Evolutionary conservation across 2,113 vertebrate species (phyloP).

Genomic region (Albula glossodonta): DNA sequence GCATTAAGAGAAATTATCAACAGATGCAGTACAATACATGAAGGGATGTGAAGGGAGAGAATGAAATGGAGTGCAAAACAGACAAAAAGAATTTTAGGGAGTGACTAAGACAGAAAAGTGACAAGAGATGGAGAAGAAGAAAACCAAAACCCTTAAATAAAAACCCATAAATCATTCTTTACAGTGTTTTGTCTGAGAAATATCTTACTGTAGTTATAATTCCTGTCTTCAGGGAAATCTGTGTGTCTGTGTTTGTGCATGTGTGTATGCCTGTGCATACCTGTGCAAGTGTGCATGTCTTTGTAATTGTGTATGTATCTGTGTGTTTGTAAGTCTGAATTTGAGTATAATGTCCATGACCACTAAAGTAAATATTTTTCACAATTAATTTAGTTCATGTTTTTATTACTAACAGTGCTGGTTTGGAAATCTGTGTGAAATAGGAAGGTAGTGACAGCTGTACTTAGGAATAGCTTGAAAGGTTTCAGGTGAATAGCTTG

Average conservation of each 20-base stretch:
- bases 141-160: background rate
- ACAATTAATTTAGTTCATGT: background rate
- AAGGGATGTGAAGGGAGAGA: background rate
- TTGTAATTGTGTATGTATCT: background rate
- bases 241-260: background rate
- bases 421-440: background rate
- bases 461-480: background rate
- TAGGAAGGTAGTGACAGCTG: background rate
- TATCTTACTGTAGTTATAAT: background rate
- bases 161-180: constrained; percentile 5
- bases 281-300: background rate
- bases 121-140: background rate
- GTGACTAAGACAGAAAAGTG: background rate
- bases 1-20: background rate
- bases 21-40: background rate
- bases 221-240: background rate
- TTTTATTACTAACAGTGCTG: background rate
- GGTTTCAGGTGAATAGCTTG: background rate
- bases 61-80: background rate
- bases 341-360: background rate
- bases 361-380: no score
- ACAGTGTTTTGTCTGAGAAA: constrained; percentile 14
- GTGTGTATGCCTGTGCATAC: background rate
- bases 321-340: background rate
- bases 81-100: background rate